Evolutionary conservation across 2,797 vertebrate genomes (phyloP).

Genomic region (Rhabdophis nuchalis): DNA sequence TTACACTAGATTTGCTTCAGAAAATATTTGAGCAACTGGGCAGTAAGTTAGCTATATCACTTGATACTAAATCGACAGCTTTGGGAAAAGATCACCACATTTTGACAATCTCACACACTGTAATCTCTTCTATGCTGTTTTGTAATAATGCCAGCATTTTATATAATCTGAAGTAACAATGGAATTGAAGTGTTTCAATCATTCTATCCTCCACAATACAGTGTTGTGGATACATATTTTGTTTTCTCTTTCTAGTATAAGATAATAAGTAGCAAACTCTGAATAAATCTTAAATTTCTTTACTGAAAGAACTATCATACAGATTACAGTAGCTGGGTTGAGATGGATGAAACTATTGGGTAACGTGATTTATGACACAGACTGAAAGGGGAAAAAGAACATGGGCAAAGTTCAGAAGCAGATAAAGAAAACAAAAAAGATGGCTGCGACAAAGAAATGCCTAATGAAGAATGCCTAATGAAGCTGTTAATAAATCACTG

Average conservation of each 20-base stretch:
- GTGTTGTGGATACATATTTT: background rate
- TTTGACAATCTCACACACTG: background rate
- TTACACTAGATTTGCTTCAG: background rate
- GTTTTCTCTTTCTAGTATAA: background rate
- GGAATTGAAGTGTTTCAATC: background rate
- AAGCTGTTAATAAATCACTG: no score
- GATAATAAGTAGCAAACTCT: background rate
- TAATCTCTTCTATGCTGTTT: background rate
- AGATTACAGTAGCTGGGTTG: no score
- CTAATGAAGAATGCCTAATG: no score
- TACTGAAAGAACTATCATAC: background rate
- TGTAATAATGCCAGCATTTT: background rate
- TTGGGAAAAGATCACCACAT: background rate
- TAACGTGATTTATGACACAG: no score
- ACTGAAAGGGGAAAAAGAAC: no score
- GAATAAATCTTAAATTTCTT: background rate
- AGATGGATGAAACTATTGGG: no score
- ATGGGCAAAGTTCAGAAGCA: no score
- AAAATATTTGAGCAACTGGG: background rate
- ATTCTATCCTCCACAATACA: background rate
- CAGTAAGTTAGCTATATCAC: background rate
- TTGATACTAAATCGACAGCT: background rate
- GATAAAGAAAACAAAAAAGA: no score
- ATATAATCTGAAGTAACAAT: background rate
- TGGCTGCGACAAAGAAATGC: no score